Base-by-base conservation (phyloP, 64 coral and sea anemone species). In the Actinia tenebrosa region DNA sequence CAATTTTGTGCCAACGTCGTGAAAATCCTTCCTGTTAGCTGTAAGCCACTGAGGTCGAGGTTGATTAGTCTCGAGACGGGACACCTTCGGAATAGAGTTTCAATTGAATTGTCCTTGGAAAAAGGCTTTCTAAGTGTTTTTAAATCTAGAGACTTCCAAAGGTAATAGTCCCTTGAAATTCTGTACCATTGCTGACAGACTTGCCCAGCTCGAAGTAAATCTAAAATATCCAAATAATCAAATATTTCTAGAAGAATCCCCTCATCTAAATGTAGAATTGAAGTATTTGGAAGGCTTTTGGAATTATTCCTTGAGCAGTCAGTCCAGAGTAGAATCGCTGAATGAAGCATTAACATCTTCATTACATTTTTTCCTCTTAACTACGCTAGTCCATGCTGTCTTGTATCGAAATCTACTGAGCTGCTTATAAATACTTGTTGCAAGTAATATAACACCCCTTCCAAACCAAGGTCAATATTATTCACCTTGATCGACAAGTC, bases 61-160 rank as follows among this genome's bases (percentile, higher is more conserved):
- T 83, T 58, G 5, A 20, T 55, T 30, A 83, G 7, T 83, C 44
- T 83, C 45, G 44, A 17, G 10, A 83, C 80, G 30, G 80, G 80
- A 58, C 18, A n/a, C 15, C 45, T 11, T 16, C n/a, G 45, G 53
- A 83, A 15, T 54, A 83, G 53, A 13, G 9, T 26, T 15, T 13
- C 46, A 2, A 83, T 11, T 17, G 18, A 7, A 43, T 83, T 58
- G 16, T 53, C 80, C 7, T 43, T 23, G 7, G 22, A 53, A 14
- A 83, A 50, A 58, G 45, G 23, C 20, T 52, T 58, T 30, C 19
- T 83, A 10, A 83, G 19, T 25, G 45, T 26, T 7, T 53, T 86
- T 60, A 94, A 91, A 85, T 94, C 93, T 7, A 87, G 85, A n/a
- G 7, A 78, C 43, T 58, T 88, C 93, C 93, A 94, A 14, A 94